Evolutionary conservation across 2,113 vertebrate genomes (phyloP), one percentile per base, ranked within the genome.

Genomic region (Lates calcarifer): DNA sequence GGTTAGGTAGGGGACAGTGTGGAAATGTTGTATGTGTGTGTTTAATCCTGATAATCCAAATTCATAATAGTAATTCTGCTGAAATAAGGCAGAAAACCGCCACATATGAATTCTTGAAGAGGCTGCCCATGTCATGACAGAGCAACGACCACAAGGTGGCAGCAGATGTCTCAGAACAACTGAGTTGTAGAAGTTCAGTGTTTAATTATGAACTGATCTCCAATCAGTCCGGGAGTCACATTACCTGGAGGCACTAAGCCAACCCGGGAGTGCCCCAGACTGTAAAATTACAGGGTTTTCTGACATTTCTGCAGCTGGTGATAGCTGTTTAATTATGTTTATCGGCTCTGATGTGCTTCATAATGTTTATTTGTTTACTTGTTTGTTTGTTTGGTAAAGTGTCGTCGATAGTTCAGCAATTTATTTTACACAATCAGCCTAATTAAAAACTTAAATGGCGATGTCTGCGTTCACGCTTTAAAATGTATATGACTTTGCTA

Each of bases 121-220:
- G 51, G 51, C 20, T 53, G 22, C 9, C 3, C 20, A 20, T 51
- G 14, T 71, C 22, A 31, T 88, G 14, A 49, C 49, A 43, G 12
- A 2, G 1, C 8, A 31, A 3, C 35, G 15, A 14, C 81, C 93
- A 88, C 71, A 24, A 85, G 92, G n/a, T 75, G 86, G 87, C 81
- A 91, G 89, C 85, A 92, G 60, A 88, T 64, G 55, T 33, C 63
- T 53, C 12, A 13, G 17, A 31, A 67, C 41, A 10, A 58, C 31
- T 33, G 5, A 24, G 33, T 11, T 31, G 28, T 14, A 1, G 39
- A 11, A 2, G 3, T 15, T 15, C n/a, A 2, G 35, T 0, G 33
- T 39, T 22, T 31, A 4, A 41, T 5, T 33, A 10, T 5, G 4
- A 72, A 17, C 33, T 47, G 45, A 57, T 47, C 65, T 49, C 28